Percentiles rank a stretch among this genome's conserved stretches.
Evolutionary conservation across 1,140 invertebrate genomes (phyloP).

Genomic region (Planococcus citri): DNA sequence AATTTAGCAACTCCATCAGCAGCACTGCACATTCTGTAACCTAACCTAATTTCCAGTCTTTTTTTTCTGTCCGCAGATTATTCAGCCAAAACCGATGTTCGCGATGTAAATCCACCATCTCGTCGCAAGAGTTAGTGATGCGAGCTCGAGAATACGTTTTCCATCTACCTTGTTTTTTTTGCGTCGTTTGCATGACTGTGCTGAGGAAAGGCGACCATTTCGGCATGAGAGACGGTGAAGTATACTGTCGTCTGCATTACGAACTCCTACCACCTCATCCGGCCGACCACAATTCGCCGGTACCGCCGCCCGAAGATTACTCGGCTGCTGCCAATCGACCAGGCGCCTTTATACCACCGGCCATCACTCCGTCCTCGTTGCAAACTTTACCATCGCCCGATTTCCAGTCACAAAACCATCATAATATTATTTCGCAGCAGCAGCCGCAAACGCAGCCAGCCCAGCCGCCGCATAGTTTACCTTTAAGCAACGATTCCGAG

Average conservation of each 20-base stretch:
- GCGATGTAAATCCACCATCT: constrained; percentile 77
- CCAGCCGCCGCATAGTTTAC: constrained; percentile 29
- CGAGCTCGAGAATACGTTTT: constrained; percentile 81
- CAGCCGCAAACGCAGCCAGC: neutral
- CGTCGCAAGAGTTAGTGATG: constrained; percentile 91
- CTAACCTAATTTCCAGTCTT: neutral
- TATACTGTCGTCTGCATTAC: constrained; percentile 73
- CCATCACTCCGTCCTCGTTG: constrained; percentile 30
- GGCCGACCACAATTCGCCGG: constrained; percentile 37
- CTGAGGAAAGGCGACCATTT: constrained; percentile 86
- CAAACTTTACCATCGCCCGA: constrained; percentile 5
- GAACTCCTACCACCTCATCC: constrained; percentile 36
- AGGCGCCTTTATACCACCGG: constrained; percentile 34
- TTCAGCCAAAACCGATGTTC: constrained; percentile 72
- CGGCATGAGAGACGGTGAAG: constrained; percentile 71
- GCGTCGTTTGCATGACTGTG: constrained; percentile 73
- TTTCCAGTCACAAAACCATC: neutral
- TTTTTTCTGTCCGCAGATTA: constrained; percentile 45
- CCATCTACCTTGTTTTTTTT: constrained; percentile 90
- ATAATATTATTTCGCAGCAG: neutral
- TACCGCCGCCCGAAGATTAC: constrained; percentile 22
- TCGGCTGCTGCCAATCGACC: constrained; percentile 30
- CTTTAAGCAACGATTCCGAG: neutral
- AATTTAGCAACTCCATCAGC: too few relatives aligned
- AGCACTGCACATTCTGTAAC: too few relatives aligned